Conservation (phyloP, 2,797 vertebrate genomes). For the Squalus acanthias region DNA sequence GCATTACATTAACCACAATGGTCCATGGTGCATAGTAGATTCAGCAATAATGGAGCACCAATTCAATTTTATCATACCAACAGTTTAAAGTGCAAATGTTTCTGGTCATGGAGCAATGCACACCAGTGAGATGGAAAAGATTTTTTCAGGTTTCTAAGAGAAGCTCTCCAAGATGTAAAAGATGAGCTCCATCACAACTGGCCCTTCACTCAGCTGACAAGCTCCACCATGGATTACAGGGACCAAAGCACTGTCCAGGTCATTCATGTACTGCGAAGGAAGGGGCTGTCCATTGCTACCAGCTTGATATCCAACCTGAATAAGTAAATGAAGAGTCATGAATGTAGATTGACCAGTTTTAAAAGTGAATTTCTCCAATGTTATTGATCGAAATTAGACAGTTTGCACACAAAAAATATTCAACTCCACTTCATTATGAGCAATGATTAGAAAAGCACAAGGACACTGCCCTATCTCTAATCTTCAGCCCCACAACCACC, state of each 20-base stretch:
- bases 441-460: not conserved
- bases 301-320: conserved; percentile 91
- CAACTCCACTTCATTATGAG: not conserved
- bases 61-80: conserved; percentile 45
- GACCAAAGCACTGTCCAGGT: conserved; percentile 94
- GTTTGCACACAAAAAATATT: not conserved
- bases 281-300: conserved; percentile 93
- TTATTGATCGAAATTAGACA: not conserved
- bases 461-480: too few species aligned
- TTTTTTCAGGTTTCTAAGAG: conserved; percentile 60
- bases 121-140: conserved; percentile 9
- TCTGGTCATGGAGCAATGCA: conserved; percentile 51
- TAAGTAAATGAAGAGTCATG: not conserved
- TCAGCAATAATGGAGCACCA: conserved; percentile 59
- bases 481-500: too few species aligned
- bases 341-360: not conserved
- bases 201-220: conserved; percentile 89
- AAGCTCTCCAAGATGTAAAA: conserved; percentile 99
- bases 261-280: conserved; percentile 87
- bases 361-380: not conserved
- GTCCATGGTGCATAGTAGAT: conserved; percentile 62
- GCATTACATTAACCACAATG: not conserved
- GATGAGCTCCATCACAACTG: conserved; percentile 91
- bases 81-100: conserved; percentile 74
- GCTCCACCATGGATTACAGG: conserved; percentile 93